Base-by-base conservation (phyloP, 64 coral and sea anemone genomes). In the Actinia tenebrosa region DNA sequence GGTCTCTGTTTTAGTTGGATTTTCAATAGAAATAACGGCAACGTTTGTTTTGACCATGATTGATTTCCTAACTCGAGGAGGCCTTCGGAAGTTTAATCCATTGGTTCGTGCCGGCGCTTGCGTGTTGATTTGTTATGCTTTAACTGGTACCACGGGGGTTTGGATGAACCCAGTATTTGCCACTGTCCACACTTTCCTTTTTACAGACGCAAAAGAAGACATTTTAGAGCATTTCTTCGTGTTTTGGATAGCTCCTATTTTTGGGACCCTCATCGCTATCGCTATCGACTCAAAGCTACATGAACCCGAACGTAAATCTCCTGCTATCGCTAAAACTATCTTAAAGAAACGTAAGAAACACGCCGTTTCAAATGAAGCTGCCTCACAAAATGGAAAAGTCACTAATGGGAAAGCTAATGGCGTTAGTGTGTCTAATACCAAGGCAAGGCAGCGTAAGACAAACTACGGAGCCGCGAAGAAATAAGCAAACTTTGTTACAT, bases 131-230 rank as follows among this genome's bases (percentile, higher is more conserved):
- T 90, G 88, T 10, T 93, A 93, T 53, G 52, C 89, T 58, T 84
- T 96, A 16, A 84, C 94, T 2, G 86, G 89, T 86, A 96, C 94
- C 7, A 96, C 94, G 5, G 94, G 94, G 60, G 81, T 89, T 1
- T 93, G 94, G 94, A 96, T 96, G 91, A 96, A 96, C 37, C 94
- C 94, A 63, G 94, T 87, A 1, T 79, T 96, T 23, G 94, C 94
- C 7, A 93, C 94, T 11, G 94, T 90, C 46, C 94, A 96, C 26
- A 83, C 91, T 26, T 96, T 96, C 71, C 80, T 93, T 2, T 87
- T 81, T 82, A 61, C 75, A 25, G 63, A 83, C 42, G 89, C 59
- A 68, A 91, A 86, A 61, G 92, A 88, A 18, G 88, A 88, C 16
- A 78, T 93, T 19, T 53, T 84, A 10, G 91, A 97, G 83, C 94